These are phyloP conservation scores for Tetranychus truncatus DNA, from an alignment of 2,888 invertebrate genomes.

Conservation along the genomic window DNA sequence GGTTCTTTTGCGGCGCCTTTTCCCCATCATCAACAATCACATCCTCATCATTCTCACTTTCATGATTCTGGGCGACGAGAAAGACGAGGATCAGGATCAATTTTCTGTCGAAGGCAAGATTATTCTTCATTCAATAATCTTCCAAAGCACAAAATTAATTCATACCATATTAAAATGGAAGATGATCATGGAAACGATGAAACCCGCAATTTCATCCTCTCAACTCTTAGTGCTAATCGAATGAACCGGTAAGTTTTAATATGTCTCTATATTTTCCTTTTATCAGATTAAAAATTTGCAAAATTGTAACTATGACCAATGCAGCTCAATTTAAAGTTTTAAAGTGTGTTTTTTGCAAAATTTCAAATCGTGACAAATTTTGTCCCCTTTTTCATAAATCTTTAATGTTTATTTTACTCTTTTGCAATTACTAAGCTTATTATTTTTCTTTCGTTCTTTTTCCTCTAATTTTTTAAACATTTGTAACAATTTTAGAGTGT, in stretches of 20 bases:
- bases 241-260: conserved; percentile 42
- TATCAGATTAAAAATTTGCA: neutral
- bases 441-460: neutral
- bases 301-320: neutral
- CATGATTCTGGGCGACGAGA: conserved; percentile 41
- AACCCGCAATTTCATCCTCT: conserved; percentile 82
- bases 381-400: no score
- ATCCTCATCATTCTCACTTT: conserved; percentile 32
- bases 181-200: conserved; percentile 98
- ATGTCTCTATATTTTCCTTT: neutral
- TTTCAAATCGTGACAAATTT: no score
- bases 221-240: conserved; percentile 76
- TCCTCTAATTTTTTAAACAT: neutral
- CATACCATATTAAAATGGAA: conserved; percentile 98
- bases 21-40: conserved; percentile 48
- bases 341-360: no score
- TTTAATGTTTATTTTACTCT: no score
- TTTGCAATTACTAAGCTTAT: neutral
- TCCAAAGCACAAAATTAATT: conserved; percentile 87
- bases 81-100: conserved; percentile 39
- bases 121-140: conserved; percentile 84
- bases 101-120: conserved; percentile 78
- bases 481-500: conserved; percentile 36
- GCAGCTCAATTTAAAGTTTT: no score
- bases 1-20: conserved; percentile 41